A percentile compares a stretch with the other conserved stretches of the same genome.
phyloP scores from a whole-genome alignment of 2,888 invertebrate species.

The Germaria angustata region DNA sequence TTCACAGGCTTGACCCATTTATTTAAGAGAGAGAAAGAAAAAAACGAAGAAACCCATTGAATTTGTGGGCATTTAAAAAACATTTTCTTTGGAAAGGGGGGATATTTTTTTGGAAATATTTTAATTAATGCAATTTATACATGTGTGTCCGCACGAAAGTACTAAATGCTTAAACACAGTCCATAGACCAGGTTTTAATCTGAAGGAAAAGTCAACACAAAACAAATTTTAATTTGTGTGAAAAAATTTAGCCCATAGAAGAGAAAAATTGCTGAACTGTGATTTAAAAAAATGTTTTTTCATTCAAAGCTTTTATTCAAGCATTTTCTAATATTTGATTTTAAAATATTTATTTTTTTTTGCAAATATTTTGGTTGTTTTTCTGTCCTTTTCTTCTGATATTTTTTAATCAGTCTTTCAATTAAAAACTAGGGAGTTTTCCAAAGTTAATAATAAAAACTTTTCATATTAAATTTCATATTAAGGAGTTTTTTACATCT shows the following conservation, averaged over 20 bases:
- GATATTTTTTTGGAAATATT: neutral
- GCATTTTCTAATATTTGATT: no score
- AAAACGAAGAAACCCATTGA: constrained; percentile 22
- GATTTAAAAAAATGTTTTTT: no score
- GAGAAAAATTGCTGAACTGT: neutral
- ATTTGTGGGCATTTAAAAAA: constrained; percentile 1
- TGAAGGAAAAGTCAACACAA: neutral
- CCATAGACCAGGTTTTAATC: neutral
- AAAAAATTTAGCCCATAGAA: neutral
- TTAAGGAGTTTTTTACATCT: neutral
- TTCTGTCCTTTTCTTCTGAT: no score
- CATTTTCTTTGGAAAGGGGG: neutral
- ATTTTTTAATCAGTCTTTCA: no score
- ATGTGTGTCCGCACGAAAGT: neutral
- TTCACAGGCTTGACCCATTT: constrained; percentile 64
- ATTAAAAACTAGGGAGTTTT: no score
- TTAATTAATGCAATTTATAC: neutral
- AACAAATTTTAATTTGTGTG: neutral
- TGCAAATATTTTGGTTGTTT: no score
- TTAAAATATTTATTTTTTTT: no score
- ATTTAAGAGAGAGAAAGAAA: neutral
- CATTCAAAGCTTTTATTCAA: no score
- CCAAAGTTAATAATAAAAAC: no score
- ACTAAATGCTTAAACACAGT: neutral
- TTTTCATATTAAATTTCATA: no score